Evolutionary conservation across 1,140 invertebrate genomes (phyloP).

Genomic region (Dreissena polymorpha): DNA sequence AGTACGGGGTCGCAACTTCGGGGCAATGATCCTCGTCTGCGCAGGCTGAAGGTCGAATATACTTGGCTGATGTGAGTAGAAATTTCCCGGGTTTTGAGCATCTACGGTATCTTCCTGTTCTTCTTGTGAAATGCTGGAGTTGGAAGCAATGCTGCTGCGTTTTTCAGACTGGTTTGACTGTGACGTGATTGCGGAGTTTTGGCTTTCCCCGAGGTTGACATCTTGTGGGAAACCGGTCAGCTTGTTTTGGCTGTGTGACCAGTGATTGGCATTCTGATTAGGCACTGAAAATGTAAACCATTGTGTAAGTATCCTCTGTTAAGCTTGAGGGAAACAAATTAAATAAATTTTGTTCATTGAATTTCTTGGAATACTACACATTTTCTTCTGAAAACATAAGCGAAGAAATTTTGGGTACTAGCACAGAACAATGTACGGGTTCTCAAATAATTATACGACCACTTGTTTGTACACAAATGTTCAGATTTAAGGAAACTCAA

Average conservation of each 20-base stretch:
- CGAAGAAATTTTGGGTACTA: no score
- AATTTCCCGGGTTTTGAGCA: no score
- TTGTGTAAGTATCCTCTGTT: no score
- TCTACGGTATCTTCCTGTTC: no score
- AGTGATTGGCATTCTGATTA: constrained; percentile 4
- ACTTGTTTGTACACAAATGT: no score
- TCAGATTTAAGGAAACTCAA: no score
- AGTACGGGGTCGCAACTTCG: constrained; percentile 57
- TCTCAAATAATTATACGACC: no score
- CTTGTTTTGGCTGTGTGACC: neutral
- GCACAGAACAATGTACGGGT: no score
- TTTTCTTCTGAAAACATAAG: no score
- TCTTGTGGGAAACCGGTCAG: constrained; percentile 9
- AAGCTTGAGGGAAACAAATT: no score
- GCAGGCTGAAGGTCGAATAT: constrained; percentile 32
- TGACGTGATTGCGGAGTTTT: constrained; percentile 8
- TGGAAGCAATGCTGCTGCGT: constrained; percentile 57
- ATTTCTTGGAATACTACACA: no score
- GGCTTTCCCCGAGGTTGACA: constrained; percentile 34
- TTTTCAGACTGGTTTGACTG: constrained; percentile 15
- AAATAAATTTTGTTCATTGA: no score
- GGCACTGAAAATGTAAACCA: neutral
- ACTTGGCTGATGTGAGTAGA: constrained; percentile 18
- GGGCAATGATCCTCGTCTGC: constrained; percentile 56
- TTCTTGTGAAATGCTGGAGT: constrained; percentile 50